Evolutionary conservation across 2,797 vertebrate genomes (phyloP), one percentile per base, ranked within the genome.

Genomic region (Gephyroberyx darwinii): DNA sequence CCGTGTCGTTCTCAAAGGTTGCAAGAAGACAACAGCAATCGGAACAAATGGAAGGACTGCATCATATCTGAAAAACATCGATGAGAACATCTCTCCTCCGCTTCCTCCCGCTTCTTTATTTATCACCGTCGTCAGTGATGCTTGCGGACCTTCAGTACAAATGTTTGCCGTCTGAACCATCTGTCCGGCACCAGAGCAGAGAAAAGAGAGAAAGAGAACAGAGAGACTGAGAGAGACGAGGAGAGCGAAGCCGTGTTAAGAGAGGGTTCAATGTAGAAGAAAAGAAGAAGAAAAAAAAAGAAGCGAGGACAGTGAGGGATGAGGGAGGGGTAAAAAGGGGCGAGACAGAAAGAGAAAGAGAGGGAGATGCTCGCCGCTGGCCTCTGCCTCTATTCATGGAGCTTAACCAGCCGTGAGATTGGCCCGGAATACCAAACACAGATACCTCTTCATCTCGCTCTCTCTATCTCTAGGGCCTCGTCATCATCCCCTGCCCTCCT

Each of bases 371-470:
- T 94, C 94, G 94, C 89, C 94, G 92, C 94, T 95, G 94, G 92
- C 94, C 94, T 91, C 94, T 89, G 26, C 26, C 53, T 96, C 94
- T 96, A 96, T 98, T 97, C 96, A 97, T 95, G 94, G 95, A 93
- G 95, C 94, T 97, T 96, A 97, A 98, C 95, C 96, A 96, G 95
- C 93, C 95, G 87, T 95, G 94, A 95, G 95, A 96, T 97, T 93
- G 94, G 94, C 93, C 90, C 86, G 80, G 95, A 97, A 98, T 96
- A 97, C 95, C 95, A 97, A 98, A 92, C 94, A 93, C 91, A 91
- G 86, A 90, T 87, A 94, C 93, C 66, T 71, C 75, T 73, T 77
- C 43, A 19, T 57, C 47, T 20, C 26, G 26, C 58, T n/a, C 61
- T 63, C 69, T 52, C 56, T 65, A 48, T 56, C 56, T 74, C 73